A percentile compares a stretch with the other conserved stretches of the same genome.
phyloP scores from a whole-genome alignment of 1,140 invertebrate genomes.

The Ptiloglossa arizonensis region DNA sequence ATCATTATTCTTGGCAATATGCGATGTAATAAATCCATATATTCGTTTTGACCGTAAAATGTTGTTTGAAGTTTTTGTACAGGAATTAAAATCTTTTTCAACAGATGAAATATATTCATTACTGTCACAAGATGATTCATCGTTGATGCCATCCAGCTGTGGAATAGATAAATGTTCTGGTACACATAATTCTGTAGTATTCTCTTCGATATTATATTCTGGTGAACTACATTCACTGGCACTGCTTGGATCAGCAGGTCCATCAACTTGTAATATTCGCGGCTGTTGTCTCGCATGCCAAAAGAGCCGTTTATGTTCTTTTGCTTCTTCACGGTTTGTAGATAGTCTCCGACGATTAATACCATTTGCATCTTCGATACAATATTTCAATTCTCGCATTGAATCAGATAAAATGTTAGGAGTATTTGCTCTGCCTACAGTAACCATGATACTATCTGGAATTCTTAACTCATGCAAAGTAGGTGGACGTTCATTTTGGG shows the following conservation, averaged over 20 bases:
- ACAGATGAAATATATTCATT: constrained; percentile 8
- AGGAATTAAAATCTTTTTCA: constrained; percentile 42
- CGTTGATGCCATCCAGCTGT: constrained; percentile 71
- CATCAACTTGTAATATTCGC: constrained; percentile 84
- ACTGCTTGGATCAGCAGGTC: constrained; percentile 84
- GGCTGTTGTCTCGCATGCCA: constrained; percentile 79
- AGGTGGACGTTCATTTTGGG: constrained; percentile 68
- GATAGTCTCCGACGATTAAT: constrained; percentile 63
- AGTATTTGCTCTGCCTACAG: constrained; percentile 75
- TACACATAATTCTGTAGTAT: constrained; percentile 39
- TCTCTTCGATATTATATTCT: constrained; percentile 74
- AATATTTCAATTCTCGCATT: constrained; percentile 71
- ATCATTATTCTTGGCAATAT: constrained; percentile 27
- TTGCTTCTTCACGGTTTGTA: constrained; percentile 69
- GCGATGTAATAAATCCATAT: constrained; percentile 51
- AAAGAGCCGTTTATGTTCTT: constrained; percentile 77
- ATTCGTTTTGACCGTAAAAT: constrained; percentile 50
- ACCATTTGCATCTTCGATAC: constrained; percentile 68
- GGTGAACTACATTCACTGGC: constrained; percentile 78
- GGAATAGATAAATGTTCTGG: constrained; percentile 62
- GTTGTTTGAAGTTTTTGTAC: constrained; percentile 30
- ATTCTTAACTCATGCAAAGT: constrained; percentile 78
- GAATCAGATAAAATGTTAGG: constrained; percentile 72
- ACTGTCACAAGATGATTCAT: constrained; percentile 68
- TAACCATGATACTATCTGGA: constrained; percentile 80